Evolutionary conservation across 2,797 vertebrate genomes (phyloP).

Genomic region (Falco biarmicus): DNA sequence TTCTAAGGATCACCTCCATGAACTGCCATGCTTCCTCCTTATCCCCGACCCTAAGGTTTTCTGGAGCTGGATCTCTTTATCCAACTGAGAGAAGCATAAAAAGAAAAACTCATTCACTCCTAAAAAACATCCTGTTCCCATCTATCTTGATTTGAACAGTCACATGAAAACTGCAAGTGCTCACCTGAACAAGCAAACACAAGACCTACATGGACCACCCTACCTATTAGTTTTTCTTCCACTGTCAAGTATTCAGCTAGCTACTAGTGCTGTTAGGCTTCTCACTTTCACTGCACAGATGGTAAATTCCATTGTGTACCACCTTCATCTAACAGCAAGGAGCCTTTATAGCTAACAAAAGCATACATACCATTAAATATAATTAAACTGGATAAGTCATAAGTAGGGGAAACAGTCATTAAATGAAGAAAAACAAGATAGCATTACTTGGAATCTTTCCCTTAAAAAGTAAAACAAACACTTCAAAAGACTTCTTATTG

Average conservation of each 20-base stretch:
- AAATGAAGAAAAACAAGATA: neutral
- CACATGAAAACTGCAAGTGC: accelerated
- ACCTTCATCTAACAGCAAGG: neutral
- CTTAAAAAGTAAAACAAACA: neutral
- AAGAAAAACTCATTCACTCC: neutral
- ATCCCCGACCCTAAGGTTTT: neutral
- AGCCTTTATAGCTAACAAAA: neutral
- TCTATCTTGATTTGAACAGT: neutral
- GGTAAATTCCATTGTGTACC: neutral
- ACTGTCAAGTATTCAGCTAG: neutral
- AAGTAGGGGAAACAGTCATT: neutral
- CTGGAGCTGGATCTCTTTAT: neutral
- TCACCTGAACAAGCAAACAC: neutral
- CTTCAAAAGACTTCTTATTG: neutral
- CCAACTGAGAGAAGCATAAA: too few relatives aligned
- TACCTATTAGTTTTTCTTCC: neutral
- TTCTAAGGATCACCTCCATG: neutral
- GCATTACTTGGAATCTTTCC: neutral
- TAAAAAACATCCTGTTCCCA: neutral
- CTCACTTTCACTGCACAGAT: neutral
- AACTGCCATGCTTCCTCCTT: neutral
- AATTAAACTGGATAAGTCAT: neutral
- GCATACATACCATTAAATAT: neutral
- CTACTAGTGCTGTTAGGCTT: neutral
- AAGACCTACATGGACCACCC: neutral